phyloP scores from a whole-genome alignment of 2,113 vertebrate genomes.

The Anser cygnoides region DNA sequence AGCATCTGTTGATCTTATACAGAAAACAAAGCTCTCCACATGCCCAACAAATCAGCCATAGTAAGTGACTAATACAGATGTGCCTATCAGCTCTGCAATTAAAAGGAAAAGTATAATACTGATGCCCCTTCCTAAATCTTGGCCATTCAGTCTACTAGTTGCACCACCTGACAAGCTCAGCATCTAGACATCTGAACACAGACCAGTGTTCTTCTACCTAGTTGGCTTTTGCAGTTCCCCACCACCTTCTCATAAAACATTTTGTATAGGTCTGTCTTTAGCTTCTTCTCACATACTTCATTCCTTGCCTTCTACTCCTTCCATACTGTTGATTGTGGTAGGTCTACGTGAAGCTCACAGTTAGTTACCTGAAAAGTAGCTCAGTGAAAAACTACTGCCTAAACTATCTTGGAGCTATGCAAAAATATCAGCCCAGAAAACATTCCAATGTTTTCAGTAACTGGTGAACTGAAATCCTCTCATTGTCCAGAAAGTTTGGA shows the following conservation, averaged over 20 bases:
- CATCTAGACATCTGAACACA: background rate
- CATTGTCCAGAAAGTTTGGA: background rate
- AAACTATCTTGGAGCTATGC: background rate
- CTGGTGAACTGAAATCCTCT: background rate
- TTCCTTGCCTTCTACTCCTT: background rate
- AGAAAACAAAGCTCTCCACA: background rate
- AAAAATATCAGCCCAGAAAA: background rate
- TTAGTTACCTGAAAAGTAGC: background rate
- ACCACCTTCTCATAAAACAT: background rate
- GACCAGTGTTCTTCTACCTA: background rate
- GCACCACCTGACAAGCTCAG: background rate
- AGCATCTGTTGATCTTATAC: background rate
- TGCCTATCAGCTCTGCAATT: background rate
- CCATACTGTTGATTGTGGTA: background rate
- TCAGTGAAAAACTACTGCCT: background rate
- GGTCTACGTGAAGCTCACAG: background rate
- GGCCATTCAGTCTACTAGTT: background rate
- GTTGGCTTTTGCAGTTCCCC: background rate
- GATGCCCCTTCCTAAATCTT: background rate
- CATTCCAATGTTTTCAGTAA: background rate
- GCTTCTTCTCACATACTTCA: background rate
- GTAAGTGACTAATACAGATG: background rate
- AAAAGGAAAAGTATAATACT: background rate
- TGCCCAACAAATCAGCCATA: accelerated
- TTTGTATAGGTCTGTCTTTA: background rate